Evolutionary conservation across 2,888 invertebrate genomes (phyloP).

Genomic region (Netelia melanura): DNA sequence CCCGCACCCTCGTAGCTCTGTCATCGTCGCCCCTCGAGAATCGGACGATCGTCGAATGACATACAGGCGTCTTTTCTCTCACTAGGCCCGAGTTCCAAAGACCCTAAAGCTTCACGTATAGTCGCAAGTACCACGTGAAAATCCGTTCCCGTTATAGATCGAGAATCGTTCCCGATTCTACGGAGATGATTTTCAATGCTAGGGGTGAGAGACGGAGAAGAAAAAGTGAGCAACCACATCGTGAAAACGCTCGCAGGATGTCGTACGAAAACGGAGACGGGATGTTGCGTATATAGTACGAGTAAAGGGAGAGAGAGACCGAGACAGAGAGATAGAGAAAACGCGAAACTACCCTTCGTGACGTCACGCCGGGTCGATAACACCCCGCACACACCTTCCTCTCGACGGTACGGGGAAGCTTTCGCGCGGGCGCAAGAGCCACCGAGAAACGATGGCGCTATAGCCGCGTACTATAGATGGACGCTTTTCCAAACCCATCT

Average conservation of each 20-base stretch:
- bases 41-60: neutral
- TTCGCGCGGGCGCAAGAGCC: conserved; percentile 69
- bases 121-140: conserved; percentile 35
- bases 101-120: conserved; percentile 28
- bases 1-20: neutral
- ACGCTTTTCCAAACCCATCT: conserved; percentile 44
- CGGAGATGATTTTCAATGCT: conserved; percentile 28
- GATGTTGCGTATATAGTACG: conserved; percentile 28
- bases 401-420: conserved; percentile 35
- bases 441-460: conserved; percentile 12
- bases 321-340: conserved; percentile 36
- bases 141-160: conserved; percentile 35
- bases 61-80: neutral
- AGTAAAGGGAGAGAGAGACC: conserved; percentile 26
- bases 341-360: conserved; percentile 72
- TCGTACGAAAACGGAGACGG: conserved; percentile 42
- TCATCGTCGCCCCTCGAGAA: neutral
- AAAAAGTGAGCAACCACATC: neutral
- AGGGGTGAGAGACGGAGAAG: conserved; percentile 42
- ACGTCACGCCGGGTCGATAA: conserved; percentile 83
- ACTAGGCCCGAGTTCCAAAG: conserved; percentile 2
- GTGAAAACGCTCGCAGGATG: conserved; percentile 43
- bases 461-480: conserved; percentile 66
- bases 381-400: conserved; percentile 76
- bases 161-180: conserved; percentile 19